Evolutionary conservation across 2,888 invertebrate genomes (phyloP).

Genomic region (Eristalis intricaria): DNA sequence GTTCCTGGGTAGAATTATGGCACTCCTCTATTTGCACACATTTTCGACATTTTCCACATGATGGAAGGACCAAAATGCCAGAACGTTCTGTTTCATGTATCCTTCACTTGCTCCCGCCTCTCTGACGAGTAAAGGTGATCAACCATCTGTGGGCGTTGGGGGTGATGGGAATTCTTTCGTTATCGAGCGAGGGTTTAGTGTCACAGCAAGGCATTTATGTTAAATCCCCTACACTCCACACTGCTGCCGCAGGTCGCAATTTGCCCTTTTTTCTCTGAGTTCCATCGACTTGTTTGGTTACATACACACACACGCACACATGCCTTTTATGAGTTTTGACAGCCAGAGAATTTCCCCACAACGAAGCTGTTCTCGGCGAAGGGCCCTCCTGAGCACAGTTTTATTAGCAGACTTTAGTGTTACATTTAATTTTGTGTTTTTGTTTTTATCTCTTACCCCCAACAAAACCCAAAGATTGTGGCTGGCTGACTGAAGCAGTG

Average conservation of each 20-base stretch:
- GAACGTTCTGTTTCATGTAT: not conserved
- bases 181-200: not conserved
- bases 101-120: not conserved
- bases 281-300: not conserved
- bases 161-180: not conserved
- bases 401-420: conserved; percentile 13
- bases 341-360: not conserved
- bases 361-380: not conserved
- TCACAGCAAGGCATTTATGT: not conserved
- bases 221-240: not conserved
- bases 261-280: not conserved
- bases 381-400: not conserved
- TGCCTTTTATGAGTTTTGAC: not conserved
- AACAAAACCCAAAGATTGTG: not conserved
- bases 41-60: conserved; percentile 24
- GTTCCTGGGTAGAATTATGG: conserved; percentile 13
- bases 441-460: not conserved
- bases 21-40: conserved; percentile 12
- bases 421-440: conserved; percentile 6
- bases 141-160: not conserved
- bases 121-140: not conserved
- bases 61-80: conserved; percentile 2
- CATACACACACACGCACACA: not conserved
- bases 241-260: not conserved
- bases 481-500: not conserved